A percentile compares a stretch with the other conserved stretches of the same genome.
Conservation (phyloP, 1,140 invertebrate species). For the Anastrepha ludens region DNA sequence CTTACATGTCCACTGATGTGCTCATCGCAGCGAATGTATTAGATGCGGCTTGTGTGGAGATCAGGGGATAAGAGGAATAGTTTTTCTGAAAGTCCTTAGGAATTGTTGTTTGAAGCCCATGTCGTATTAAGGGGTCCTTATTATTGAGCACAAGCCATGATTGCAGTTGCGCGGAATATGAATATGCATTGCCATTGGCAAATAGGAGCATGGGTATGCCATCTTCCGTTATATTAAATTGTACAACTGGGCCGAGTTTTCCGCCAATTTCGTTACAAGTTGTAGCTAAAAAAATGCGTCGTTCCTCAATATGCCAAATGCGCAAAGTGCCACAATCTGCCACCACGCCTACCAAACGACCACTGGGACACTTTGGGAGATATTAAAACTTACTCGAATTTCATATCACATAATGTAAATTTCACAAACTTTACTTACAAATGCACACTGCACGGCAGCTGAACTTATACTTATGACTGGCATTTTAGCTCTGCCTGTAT, state of each 20-base stretch:
- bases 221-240: constrained; percentile 70
- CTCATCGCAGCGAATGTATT: constrained; percentile 64
- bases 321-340: constrained; percentile 68
- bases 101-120: constrained; percentile 67
- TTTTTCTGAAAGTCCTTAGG: constrained; percentile 68
- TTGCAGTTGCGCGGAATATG: constrained; percentile 66
- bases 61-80: constrained; percentile 65
- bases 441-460: constrained; percentile 68
- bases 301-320: constrained; percentile 67
- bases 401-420: not conserved
- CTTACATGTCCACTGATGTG: constrained; percentile 68
- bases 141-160: constrained; percentile 71
- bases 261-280: constrained; percentile 65
- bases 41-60: constrained; percentile 67
- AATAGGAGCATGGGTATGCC: constrained; percentile 69
- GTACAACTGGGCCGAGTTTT: constrained; percentile 63
- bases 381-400: not conserved
- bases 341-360: constrained; percentile 67
- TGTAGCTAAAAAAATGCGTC: constrained; percentile 60
- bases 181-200: constrained; percentile 68
- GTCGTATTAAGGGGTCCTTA: constrained; percentile 69
- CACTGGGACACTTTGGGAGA: constrained; percentile 63
- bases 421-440: constrained; percentile 62
- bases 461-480: constrained; percentile 67
- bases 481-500: constrained; percentile 66